Evolutionary conservation across 2,113 vertebrate species (phyloP).

Genomic region (Tricholaema leucomelas): DNA sequence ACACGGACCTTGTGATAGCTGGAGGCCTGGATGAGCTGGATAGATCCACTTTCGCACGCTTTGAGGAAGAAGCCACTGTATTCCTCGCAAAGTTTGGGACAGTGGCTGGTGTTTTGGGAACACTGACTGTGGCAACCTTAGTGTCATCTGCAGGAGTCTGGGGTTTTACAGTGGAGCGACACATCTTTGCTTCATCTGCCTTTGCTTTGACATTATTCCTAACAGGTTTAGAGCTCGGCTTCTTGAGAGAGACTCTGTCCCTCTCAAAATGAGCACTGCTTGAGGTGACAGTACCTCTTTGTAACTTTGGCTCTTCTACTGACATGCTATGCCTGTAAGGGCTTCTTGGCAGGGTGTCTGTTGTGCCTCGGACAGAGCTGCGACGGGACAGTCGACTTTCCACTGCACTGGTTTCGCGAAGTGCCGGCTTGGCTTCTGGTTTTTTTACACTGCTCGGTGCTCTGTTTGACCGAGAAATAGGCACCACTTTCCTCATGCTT

Average conservation of each 20-base stretch:
- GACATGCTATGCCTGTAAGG: conserved; percentile 81
- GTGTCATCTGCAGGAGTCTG: conserved; percentile 70
- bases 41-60: conserved; percentile 80
- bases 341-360: conserved; percentile 75
- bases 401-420: conserved; percentile 40
- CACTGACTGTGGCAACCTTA: conserved; percentile 31
- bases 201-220: conserved; percentile 82
- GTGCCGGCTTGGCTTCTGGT: conserved; percentile 61
- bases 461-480: conserved; percentile 82
- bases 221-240: conserved; percentile 87
- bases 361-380: conserved; percentile 77
- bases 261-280: conserved; percentile 71
- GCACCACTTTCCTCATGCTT: conserved; percentile 90
- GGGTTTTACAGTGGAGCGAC: conserved; percentile 80
- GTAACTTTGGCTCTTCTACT: conserved; percentile 80
- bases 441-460: conserved; percentile 67
- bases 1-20: conserved; percentile 73
- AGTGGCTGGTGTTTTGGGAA: conserved; percentile 49
- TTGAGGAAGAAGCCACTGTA: conserved; percentile 90
- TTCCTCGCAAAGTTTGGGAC: conserved; percentile 90
- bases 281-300: conserved; percentile 58
- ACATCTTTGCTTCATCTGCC: conserved; percentile 85
- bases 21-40: conserved; percentile 54
- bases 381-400: conserved; percentile 74
- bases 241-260: conserved; percentile 79